Evolutionary conservation across 2,113 vertebrate genomes (phyloP).

Genomic region (Aldabrachelys gigantea): DNA sequence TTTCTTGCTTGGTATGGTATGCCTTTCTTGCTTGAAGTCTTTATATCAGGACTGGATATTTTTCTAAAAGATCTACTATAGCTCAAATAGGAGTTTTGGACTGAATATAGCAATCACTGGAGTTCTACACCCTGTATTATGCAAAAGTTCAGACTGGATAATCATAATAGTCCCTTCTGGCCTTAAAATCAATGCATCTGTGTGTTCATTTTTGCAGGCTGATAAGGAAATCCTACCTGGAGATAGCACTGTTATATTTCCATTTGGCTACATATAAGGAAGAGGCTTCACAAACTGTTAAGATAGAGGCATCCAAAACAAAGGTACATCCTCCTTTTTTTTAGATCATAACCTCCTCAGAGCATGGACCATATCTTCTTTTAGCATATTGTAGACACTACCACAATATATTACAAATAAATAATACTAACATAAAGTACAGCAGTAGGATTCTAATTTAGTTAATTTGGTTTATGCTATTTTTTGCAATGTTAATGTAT

Average conservation of each 20-base stretch:
- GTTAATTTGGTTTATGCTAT: background rate
- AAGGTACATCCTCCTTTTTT: conserved; percentile 30
- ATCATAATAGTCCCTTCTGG: background rate
- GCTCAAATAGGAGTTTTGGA: background rate
- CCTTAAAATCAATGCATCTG: background rate
- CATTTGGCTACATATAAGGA: conserved; percentile 48
- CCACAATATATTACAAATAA: background rate
- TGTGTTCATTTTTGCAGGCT: conserved; percentile 74
- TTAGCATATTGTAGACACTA: background rate
- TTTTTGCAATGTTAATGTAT: background rate
- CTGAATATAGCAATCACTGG: background rate
- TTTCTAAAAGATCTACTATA: background rate
- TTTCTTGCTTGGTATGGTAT: too few species aligned
- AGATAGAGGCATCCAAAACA: conserved; percentile 40
- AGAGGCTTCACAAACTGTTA: conserved; percentile 3
- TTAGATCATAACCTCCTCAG: background rate
- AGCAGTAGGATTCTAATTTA: background rate
- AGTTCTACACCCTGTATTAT: background rate
- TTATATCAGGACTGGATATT: background rate
- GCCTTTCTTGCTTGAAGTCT: background rate
- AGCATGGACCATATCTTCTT: background rate
- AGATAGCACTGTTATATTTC: conserved; percentile 83
- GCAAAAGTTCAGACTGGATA: background rate
- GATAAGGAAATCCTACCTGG: conserved; percentile 84
- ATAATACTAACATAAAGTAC: background rate